A percentile compares a stretch with the other conserved stretches of the same genome.
Conservation (phyloP, 2,888 invertebrate genomes). For the Callosobruchus maculatus region DNA sequence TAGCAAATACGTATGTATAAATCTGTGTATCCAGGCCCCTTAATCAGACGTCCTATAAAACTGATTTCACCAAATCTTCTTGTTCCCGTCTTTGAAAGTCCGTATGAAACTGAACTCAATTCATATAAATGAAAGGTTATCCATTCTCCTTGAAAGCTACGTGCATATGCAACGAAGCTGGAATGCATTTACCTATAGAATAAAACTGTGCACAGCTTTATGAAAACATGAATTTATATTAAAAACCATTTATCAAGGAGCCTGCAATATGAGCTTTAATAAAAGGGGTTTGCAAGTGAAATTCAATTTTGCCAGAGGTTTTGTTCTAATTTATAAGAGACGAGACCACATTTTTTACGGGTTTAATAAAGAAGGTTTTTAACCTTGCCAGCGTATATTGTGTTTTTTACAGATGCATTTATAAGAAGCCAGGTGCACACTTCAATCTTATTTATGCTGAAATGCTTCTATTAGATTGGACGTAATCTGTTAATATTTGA, state of each 20-base stretch:
- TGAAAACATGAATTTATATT: neutral
- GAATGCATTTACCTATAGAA: neutral
- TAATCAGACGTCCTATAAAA: no score
- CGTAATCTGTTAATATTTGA: no score
- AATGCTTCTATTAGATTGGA: no score
- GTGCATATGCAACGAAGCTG: neutral
- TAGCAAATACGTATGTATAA: no score
- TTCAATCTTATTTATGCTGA: no score
- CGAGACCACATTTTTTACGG: neutral
- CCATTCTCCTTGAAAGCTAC: neutral
- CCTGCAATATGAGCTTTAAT: neutral
- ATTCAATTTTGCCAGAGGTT: neutral
- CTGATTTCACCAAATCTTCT: neutral
- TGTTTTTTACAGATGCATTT: neutral
- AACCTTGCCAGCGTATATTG: neutral
- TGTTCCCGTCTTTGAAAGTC: neutral
- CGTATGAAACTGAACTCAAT: neutral
- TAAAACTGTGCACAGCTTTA: neutral
- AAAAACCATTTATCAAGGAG: neutral
- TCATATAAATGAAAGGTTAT: neutral
- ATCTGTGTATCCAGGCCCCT: no score
- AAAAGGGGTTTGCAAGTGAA: neutral
- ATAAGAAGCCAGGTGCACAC: neutral
- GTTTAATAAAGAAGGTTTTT: neutral
- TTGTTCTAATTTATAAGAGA: neutral